A percentile compares a stretch with the other conserved stretches of the same genome.
Evolutionary conservation across 2,797 vertebrate genomes (phyloP).

Genomic region (Mus caroli): DNA sequence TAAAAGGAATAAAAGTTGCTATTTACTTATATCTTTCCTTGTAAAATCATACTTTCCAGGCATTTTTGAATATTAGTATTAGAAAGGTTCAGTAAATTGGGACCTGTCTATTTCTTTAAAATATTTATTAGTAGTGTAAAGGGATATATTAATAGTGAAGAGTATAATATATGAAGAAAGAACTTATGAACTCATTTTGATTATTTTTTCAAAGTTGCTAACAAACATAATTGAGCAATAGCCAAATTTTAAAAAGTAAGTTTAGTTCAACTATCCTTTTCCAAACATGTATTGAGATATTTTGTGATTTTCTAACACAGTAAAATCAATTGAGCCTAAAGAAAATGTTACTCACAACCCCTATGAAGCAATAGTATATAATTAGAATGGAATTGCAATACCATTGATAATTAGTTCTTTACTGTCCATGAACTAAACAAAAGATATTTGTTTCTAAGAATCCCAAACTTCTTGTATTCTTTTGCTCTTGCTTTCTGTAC

Average conservation of each 20-base stretch:
- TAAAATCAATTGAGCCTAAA: not conserved
- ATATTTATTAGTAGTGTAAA: not conserved
- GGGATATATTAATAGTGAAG: not conserved
- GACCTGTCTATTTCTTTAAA: not conserved
- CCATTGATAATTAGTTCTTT: not conserved
- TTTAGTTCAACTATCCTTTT: not conserved
- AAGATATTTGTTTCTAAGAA: too few relatives aligned
- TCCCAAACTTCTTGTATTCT: not conserved
- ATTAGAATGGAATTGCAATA: not conserved
- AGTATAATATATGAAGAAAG: not conserved
- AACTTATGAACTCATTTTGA: not conserved
- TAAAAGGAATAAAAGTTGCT: not conserved
- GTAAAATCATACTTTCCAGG: not conserved
- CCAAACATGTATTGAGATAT: not conserved
- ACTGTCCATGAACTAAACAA: not conserved
- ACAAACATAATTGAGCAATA: not conserved
- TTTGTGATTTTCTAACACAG: not conserved
- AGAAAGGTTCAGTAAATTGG: not conserved
- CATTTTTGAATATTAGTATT: not conserved
- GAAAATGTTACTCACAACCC: not conserved
- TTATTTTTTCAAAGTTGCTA: not conserved
- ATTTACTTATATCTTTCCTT: not conserved
- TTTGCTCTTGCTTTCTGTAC: accelerated
- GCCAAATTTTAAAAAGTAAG: not conserved
- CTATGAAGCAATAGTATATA: not conserved